Conservation (phyloP, 1,140 invertebrate species). For the Pseudoatta argentina region DNA sequence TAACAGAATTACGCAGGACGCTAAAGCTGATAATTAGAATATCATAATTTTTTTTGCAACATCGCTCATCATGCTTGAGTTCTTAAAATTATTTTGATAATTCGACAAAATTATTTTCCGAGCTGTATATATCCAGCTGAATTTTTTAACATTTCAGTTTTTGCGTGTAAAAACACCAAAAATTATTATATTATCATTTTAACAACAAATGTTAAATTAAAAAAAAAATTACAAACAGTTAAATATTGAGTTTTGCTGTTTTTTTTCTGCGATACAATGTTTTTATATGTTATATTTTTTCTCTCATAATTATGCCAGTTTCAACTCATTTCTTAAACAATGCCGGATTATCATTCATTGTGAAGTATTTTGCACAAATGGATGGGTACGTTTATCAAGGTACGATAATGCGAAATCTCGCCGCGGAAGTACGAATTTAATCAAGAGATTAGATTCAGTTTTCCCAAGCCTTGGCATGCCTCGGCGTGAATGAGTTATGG, state of each 20-base stretch:
- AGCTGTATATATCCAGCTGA: too few relatives aligned
- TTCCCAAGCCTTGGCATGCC: constrained; percentile 43
- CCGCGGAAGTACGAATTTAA: constrained; percentile 48
- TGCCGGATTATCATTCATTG: background rate
- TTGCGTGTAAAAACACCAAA: background rate
- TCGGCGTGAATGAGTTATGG: constrained; percentile 57
- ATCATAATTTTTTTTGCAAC: too few relatives aligned
- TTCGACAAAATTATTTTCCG: too few relatives aligned
- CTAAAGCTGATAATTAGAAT: too few relatives aligned
- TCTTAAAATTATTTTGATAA: too few relatives aligned
- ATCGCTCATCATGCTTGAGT: too few relatives aligned
- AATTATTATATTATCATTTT: background rate
- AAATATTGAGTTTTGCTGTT: background rate
- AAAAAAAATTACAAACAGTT: background rate
- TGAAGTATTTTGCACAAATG: background rate
- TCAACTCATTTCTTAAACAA: background rate
- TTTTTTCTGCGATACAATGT: background rate
- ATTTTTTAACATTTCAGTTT: too few relatives aligned
- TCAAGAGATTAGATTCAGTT: constrained; percentile 61
- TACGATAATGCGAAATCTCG: constrained; percentile 11
- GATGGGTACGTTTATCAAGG: constrained; percentile 15
- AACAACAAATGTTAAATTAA: background rate
- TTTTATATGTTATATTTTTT: background rate
- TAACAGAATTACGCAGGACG: too few relatives aligned
- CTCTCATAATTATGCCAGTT: background rate